A percentile compares a stretch with the other conserved stretches of the same genome.
Conservation (phyloP, 2,888 invertebrate species). For the Microctonus brassicae region DNA sequence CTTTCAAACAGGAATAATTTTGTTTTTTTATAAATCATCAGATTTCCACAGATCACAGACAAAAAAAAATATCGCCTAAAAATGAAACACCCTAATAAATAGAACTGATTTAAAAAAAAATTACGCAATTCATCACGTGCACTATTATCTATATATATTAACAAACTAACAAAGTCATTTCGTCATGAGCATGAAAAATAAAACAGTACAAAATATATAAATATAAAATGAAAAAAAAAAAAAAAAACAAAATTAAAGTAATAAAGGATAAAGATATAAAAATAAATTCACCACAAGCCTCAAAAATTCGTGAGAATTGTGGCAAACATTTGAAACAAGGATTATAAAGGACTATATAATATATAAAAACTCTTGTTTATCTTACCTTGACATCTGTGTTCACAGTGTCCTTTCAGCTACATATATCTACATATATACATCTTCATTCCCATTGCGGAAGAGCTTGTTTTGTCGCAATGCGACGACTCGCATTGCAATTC, state of each 20-base stretch:
- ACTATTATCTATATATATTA: no score
- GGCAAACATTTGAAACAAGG: not conserved
- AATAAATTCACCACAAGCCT: no score
- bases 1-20: no score
- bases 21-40: no score
- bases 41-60: no score
- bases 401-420: constrained; percentile 16
- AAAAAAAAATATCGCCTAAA: no score
- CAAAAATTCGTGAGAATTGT: not conserved
- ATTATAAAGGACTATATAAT: not conserved
- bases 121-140: not conserved
- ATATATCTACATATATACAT: constrained; percentile 10
- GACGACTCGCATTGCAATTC: constrained; percentile 31
- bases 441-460: constrained; percentile 37
- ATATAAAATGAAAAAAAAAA: no score
- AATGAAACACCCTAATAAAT: not conserved
- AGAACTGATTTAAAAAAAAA: not conserved
- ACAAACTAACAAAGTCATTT: no score
- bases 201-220: no score
- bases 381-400: constrained; percentile 35
- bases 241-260: no score
- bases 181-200: no score
- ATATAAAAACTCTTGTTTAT: constrained; percentile 18
- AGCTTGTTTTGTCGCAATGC: constrained; percentile 46
- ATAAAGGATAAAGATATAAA: not conserved